Evolutionary conservation across 35 echinoderm and acorn worm genomes (phyloP).

Genomic region (Diadema setosum): DNA sequence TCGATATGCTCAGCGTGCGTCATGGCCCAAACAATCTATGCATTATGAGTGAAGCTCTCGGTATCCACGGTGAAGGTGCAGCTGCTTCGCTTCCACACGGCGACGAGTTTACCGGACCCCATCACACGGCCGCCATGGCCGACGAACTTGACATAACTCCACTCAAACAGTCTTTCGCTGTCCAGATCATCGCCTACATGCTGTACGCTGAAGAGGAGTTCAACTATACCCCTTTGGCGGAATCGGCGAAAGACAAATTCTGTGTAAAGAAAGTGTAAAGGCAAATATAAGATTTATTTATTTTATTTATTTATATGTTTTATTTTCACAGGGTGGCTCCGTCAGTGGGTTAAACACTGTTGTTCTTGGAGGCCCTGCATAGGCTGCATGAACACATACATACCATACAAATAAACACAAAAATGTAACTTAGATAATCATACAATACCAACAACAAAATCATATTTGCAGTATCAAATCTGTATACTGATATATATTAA

Average conservation of each 20-base stretch:
- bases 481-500: too few relatives aligned
- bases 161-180: conserved; percentile 13
- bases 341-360: too few relatives aligned
- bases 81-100: neutral
- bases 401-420: too few relatives aligned
- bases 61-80: neutral
- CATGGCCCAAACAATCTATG: too few relatives aligned
- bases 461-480: too few relatives aligned
- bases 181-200: neutral
- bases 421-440: too few relatives aligned
- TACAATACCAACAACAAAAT: too few relatives aligned
- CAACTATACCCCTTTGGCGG: neutral
- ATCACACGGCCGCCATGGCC: neutral
- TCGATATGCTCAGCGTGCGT: too few relatives aligned
- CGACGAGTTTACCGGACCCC: neutral
- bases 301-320: too few relatives aligned
- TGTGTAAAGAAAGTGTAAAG: neutral
- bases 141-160: neutral
- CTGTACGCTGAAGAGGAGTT: neutral
- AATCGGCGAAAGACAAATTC: neutral
- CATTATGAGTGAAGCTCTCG: neutral
- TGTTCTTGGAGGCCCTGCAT: too few relatives aligned
- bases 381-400: too few relatives aligned
- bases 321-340: too few relatives aligned
- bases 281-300: neutral